Evolutionary conservation across 2,113 vertebrate species (phyloP), one percentile per base, ranked within the genome.

Genomic region (Rafetus swinhoei): DNA sequence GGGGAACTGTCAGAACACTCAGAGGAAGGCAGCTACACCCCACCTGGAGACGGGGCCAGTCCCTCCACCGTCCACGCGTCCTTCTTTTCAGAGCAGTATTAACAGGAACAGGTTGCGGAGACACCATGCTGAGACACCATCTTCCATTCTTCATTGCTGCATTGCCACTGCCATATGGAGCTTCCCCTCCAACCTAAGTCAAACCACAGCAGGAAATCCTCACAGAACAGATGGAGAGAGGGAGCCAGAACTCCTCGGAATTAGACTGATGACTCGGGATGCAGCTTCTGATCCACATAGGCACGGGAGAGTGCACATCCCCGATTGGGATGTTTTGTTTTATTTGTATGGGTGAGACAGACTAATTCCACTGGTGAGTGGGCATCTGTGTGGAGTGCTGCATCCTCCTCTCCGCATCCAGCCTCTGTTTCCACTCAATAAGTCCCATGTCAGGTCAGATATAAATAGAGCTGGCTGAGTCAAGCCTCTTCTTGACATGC

Each of bases 1-100:
- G 99, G 99, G 79, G 99, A 99, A 96, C 98, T 99, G 96, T 98
- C 98, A 1, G 98, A 99, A 97, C 97, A 98, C 1, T 96, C 95
- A 21, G 93, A 97, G 82, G 97, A 98, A 2, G 97, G 94, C 52
- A 94, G 93, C 93, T 93, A 95, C 69, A 93, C 96, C 90, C 97
- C 95, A 0, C 83, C 98, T 14, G 95, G 95, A 87, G 97, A 97
- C 60, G 97, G 93, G 80, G 77, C 92, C 89, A 97, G 95, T 84
- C 97, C 97, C 77, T 94, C 96, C 11, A 62, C 94, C 18, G 82
- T 97, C 81, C 95, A 84, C 0, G 6, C 82, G 8, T 95, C 97
- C 82, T 97, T 98, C 97, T 97, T 98, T 95, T 94, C 97, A 0
- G 97, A 98, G 96, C 92, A 94, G 80, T 97, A 96, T 92, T 97